Percentiles rank a stretch among this genome's conserved stretches.
phyloP scores from a whole-genome alignment of 2,888 invertebrate species.

The Xestia ashworthii region DNA sequence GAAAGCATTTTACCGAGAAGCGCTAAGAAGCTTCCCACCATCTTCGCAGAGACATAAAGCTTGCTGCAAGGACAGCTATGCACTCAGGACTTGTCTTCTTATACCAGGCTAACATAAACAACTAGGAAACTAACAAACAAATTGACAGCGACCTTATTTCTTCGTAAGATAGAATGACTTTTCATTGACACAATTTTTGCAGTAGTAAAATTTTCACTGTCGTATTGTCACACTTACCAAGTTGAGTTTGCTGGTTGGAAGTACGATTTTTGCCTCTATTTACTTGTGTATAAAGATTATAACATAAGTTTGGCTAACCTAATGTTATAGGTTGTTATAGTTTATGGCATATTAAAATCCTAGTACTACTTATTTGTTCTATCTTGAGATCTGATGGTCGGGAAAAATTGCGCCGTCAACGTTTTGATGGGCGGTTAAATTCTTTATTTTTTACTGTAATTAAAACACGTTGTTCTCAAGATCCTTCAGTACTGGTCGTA shows the following conservation, averaged over 20 bases:
- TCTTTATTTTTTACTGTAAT: slow-evolving; percentile 55
- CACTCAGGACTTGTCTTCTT: slow-evolving; percentile 81
- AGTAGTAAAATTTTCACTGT: slow-evolving; percentile 33
- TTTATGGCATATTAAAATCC: slow-evolving; percentile 84
- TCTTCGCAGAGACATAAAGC: slow-evolving; percentile 84
- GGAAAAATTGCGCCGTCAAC: slow-evolving; percentile 73
- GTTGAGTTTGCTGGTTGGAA: slow-evolving; percentile 61
- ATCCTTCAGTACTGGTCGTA: slow-evolving; percentile 38
- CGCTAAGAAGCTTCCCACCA: slow-evolving; percentile 84
- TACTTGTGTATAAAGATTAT: slow-evolving; percentile 42
- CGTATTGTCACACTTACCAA: slow-evolving; percentile 67
- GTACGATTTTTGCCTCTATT: slow-evolving; percentile 67
- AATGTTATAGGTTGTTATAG: slow-evolving; percentile 70
- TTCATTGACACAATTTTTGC: slow-evolving; percentile 34
- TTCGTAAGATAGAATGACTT: slow-evolving; percentile 52
- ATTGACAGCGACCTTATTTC: slow-evolving; percentile 70
- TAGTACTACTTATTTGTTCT: slow-evolving; percentile 76
- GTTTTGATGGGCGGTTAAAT: slow-evolving; percentile 66
- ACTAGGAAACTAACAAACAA: slow-evolving; percentile 37
- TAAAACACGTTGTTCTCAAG: slow-evolving; percentile 46
- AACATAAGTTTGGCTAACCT: slow-evolving; percentile 9
- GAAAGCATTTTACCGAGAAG: slow-evolving; percentile 85
- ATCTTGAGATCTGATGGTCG: slow-evolving; percentile 71
- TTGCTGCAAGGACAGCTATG: slow-evolving; percentile 82
- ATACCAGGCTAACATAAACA: slow-evolving; percentile 64